Conservation (phyloP, 2,797 vertebrate species). For the Microchirus variegatus region DNA sequence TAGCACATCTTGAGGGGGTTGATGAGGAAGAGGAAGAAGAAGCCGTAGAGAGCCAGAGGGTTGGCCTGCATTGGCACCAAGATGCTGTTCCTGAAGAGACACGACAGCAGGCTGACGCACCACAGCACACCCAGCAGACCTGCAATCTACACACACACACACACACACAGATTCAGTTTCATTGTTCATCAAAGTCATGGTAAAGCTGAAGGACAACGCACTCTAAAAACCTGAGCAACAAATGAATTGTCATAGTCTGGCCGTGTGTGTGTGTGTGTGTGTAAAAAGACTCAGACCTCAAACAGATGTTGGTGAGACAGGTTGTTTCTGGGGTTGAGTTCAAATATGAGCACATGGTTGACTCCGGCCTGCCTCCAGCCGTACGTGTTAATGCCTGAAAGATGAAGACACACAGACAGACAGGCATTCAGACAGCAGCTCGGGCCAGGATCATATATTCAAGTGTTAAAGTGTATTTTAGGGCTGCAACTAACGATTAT, state of each 20-base stretch:
- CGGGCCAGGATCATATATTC: not conserved
- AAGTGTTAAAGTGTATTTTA: no score
- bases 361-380: constrained; percentile 99
- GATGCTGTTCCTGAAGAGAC: constrained; percentile 87
- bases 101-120: constrained; percentile 95
- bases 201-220: not conserved
- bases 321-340: constrained; percentile 98
- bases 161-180: constrained; percentile 10
- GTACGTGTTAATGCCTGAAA: constrained; percentile 93
- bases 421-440: not conserved
- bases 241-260: not conserved
- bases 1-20: constrained; percentile 98
- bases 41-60: constrained; percentile 93
- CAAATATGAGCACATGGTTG: constrained; percentile 98
- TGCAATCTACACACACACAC: constrained; percentile 86
- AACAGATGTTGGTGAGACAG: constrained; percentile 99
- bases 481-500: no score
- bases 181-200: not conserved
- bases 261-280: not conserved
- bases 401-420: not conserved
- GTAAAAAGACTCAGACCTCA: constrained; percentile 82
- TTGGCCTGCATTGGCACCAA: constrained; percentile 91
- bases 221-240: not conserved
- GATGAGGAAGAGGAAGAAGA: constrained; percentile 97
- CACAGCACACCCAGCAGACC: constrained; percentile 96